Evolutionary conservation across 1,140 invertebrate species (phyloP), one percentile per base, ranked within the genome.

Genomic region (Plectrocnemia conspersa): DNA sequence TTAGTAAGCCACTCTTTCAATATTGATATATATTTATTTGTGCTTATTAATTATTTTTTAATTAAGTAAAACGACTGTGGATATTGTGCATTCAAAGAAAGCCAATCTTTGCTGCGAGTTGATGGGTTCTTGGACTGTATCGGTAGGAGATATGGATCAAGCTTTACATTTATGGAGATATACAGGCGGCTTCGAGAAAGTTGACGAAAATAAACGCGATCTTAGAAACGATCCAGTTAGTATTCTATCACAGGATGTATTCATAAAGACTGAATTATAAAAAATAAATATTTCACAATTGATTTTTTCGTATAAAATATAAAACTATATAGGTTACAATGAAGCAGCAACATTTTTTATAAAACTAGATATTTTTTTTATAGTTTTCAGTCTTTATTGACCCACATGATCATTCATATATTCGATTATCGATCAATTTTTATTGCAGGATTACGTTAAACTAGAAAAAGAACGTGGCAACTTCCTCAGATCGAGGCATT

Each of bases 101-200:
- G 69, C 79, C 18, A 79, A 84, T 22, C 68, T 87, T 6, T 82
- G 83, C 48, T 84, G 83, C 64, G 84, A 91, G 66, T 71, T 91
- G 52, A 82, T 91, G 32, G 89, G 84, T 58, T 90, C 88, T 63
- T 93, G 88, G 88, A 86, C 81, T 5, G 94, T 97, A 6, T 87
- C 89, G 58, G 90, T 97, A 36, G 96, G 96, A n/a, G 93, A 97
- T 68, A 86, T 97, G 76, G 95, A 98, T 79, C 94, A 98, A 76
- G 91, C 91, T 23, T 75, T 97, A 55, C 93, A 98, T 74, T 77
- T 98, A 32, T 98, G 93, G 93, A 84, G 85, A 64, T 96, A 93
- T 67, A 88, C 82, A 40, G 92, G 93, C 55, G 94, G 95, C 21
- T 98, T 95, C 71, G 82, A 88, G 62, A 85, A 84, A 54, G 84